phyloP scores from a whole-genome alignment of 2,113 vertebrate species.

The Anolis sagrei region DNA sequence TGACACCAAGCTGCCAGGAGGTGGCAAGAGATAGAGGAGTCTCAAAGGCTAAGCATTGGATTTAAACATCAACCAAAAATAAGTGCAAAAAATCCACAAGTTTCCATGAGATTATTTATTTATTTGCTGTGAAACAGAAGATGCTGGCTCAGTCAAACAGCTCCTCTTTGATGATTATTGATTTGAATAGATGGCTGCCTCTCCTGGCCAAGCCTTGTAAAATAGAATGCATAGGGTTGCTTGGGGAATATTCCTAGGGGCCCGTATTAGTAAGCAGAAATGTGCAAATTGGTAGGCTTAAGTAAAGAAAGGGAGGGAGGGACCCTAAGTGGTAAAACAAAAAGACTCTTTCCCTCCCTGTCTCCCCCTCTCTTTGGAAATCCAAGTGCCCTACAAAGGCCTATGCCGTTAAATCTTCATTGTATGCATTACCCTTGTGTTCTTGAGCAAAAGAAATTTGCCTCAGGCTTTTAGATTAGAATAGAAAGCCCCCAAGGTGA shows the following conservation, averaged over 20 bases:
- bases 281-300: conserved; percentile 50
- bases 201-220: conserved; percentile 65
- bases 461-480: conserved; percentile 41
- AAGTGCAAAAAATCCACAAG: neutral
- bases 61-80: conserved; percentile 30
- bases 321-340: conserved; percentile 58
- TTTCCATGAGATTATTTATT: conserved; percentile 20
- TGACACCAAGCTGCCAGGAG: conserved; percentile 28
- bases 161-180: conserved; percentile 63
- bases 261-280: conserved; percentile 44
- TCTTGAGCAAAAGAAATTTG: conserved; percentile 42
- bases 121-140: conserved; percentile 47
- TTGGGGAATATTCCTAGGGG: conserved; percentile 53
- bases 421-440: conserved; percentile 43
- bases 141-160: conserved; percentile 54
- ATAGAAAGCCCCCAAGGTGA: conserved; percentile 41
- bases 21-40: conserved; percentile 40
- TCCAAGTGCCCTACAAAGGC: conserved; percentile 16
- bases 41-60: neutral
- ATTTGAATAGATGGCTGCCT: conserved; percentile 68
- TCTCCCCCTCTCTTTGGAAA: conserved; percentile 52
- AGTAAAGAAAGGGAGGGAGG: conserved; percentile 58
- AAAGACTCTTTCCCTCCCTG: conserved; percentile 3
- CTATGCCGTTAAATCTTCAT: conserved; percentile 22
- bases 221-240: conserved; percentile 55